Evolutionary conservation across 2,888 invertebrate species (phyloP), one percentile per base, ranked within the genome.

Genomic region (Lucinisca nassula): DNA sequence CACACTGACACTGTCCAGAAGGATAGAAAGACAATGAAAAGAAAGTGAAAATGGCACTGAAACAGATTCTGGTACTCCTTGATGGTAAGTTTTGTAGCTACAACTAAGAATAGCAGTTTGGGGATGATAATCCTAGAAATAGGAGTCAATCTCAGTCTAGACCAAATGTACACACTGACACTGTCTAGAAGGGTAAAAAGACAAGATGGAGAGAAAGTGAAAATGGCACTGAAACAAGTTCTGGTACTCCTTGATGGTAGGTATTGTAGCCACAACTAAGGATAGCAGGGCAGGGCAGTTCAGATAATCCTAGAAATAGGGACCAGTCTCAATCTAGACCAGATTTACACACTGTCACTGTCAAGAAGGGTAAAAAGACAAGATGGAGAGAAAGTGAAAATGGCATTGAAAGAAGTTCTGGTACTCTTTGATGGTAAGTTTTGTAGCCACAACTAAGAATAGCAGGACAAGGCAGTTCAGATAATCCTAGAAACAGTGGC

Each of bases 311-410:
- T n/a, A n/a, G n/a, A n/a, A n/a, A n/a, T n/a, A n/a, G n/a, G n/a
- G n/a, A n/a, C 70, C 17, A 67, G 67, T 67, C 32, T 67, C 6
- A 14, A 17, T 14, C 6, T 67, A 1, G 67, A 67, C 21, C 67
- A 85, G 61, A 88, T 86, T 49, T 90, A 80, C 77, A 84, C 78
- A 35, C 67, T 88, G 4, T 78, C 88, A 21, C 61, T 88, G 75
- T 86, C 88, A 21, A 74, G 78, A 17, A 82, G 85, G 73, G 61
- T 88, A 37, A 84, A 82, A 38, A 70, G 70, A 30, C 84, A 51
- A 24, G 90, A 90, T 80, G 74, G 51, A 21, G 40, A 38, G 10
- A 84, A 79, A 27, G 70, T 90, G 12, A 79, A 32, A 4, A 21
- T 37, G 24, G 75, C 79, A n/a, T 12, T 90, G 30, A 77, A 73